Conservation (phyloP, 2,113 vertebrate species). For the Ibidorhyncha struthersii region DNA sequence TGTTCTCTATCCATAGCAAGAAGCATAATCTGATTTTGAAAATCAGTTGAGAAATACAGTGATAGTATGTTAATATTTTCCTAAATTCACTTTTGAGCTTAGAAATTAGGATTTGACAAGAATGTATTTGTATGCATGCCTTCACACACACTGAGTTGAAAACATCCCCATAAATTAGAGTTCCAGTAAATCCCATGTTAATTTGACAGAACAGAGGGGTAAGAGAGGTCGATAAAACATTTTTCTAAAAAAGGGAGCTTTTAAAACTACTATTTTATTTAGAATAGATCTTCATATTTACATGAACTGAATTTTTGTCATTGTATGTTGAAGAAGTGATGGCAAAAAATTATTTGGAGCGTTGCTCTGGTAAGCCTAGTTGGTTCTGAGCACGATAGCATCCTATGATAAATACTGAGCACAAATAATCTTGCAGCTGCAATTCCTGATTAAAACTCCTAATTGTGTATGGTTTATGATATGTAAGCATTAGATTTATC, state of each 20-base stretch:
- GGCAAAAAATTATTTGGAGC: neutral
- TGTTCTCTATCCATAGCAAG: neutral
- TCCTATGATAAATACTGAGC: conserved; percentile 62
- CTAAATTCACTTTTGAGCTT: neutral
- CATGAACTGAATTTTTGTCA: neutral
- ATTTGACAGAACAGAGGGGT: neutral
- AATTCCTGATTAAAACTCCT: conserved; percentile 55
- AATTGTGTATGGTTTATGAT: conserved; percentile 65
- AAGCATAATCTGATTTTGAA: neutral
- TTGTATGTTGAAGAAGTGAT: neutral
- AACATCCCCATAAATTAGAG: neutral
- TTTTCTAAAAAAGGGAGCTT: neutral
- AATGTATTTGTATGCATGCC: neutral
- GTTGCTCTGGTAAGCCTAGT: neutral
- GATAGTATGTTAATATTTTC: neutral
- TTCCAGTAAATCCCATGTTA: neutral
- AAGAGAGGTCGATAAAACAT: neutral
- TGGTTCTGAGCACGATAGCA: conserved; percentile 52
- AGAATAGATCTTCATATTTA: neutral
- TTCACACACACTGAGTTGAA: neutral
- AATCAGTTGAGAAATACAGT: neutral
- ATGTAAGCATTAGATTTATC: conserved; percentile 24
- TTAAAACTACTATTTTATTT: neutral
- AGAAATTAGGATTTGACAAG: neutral
- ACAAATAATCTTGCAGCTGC: conserved; percentile 62